Evolutionary conservation across 2,113 vertebrate species (phyloP), one percentile per base, ranked within the genome.

Genomic region (Corythornis cristatus): DNA sequence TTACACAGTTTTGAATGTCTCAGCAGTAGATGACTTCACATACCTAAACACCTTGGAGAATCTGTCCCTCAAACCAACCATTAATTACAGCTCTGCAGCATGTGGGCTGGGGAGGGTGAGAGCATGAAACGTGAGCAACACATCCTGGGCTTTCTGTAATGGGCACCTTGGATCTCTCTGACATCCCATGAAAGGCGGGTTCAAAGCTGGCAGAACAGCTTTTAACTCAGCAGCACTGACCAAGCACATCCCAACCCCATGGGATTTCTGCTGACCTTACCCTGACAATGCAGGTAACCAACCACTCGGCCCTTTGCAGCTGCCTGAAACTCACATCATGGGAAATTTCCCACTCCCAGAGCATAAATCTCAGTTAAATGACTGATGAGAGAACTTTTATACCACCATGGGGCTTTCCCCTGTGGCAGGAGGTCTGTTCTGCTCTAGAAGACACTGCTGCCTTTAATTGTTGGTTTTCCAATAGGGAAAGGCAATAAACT

Each of bases 141-240:
- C 31, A 17, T n/a, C 83, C 51, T 22, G 37, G 54, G 66, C 71
- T 70, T 70, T 46, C 71, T 25, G 84, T 85, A 95, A 96, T 58
- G 73, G 64, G 90, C 79, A 94, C 87, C 37, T 91, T 94, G 78
- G 46, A 72, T 10, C 43, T 61, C 85, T 28, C 71, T 75, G 85
- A 76, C 84, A n/a, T 5, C 33, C 87, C 82, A 22, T 4, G 33
- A 85, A 76, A 70, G n/a, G 50, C 71, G 79, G 67, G 7, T n/a
- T 77, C 51, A 20, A 57, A 64, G 86, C 43, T 57, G 65, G n/a
- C 51, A 71, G 76, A 73, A 67, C 64, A 80, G 67, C 64, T 21
- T 21, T 77, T 60, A 35, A 35, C 42, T 23, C 80, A 20, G 33
- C 28, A 57, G 54, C 3, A 89, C 46, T 43, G 64, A 57, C 29